These are phyloP conservation scores for Coregonus sp. DNA, from an alignment of 2,797 vertebrate genomes.

Conservation along the genomic window DNA sequence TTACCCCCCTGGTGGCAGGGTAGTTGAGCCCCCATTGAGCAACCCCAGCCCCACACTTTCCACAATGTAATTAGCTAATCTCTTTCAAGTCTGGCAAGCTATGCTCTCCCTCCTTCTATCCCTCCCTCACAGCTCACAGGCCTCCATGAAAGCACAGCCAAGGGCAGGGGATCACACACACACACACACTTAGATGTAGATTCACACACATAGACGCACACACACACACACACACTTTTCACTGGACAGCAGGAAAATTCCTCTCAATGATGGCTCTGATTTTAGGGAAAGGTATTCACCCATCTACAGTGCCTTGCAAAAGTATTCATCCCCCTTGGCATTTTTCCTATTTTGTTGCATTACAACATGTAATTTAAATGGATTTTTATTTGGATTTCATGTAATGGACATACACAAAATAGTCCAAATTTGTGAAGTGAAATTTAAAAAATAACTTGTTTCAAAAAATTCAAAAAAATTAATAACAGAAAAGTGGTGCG, in stretches of 20 bases:
- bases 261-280: constrained; percentile 20
- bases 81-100: constrained; percentile 38
- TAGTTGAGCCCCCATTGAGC: constrained; percentile 48
- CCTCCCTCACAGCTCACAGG: constrained; percentile 24
- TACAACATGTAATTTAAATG: too few species aligned
- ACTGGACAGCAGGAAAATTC: constrained; percentile 44
- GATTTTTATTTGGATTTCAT: too few species aligned
- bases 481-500: too few species aligned
- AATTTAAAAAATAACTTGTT: too few species aligned
- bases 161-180: constrained; percentile 15
- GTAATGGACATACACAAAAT: too few species aligned
- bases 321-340: too few species aligned
- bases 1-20: constrained; percentile 6
- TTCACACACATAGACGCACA: constrained; percentile 18
- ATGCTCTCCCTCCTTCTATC: constrained; percentile 25
- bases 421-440: too few species aligned
- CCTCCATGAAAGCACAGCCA: constrained; percentile 28
- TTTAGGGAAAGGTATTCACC: constrained; percentile 23
- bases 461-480: too few species aligned
- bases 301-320: too few species aligned
- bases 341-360: too few species aligned
- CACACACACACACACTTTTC: constrained; percentile 35
- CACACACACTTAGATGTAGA: background rate
- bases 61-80: constrained; percentile 52
- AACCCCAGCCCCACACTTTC: constrained; percentile 42